Percentiles rank a stretch among this genome's conserved stretches.
Evolutionary conservation across 1,140 invertebrate genomes (phyloP).

Genomic region (fruit fly (Drosophila melanogaster)): Release_6_plus_ISO1_MT NC_004354.4:22580501-22581000

Average conservation of each 20-base stretch:
- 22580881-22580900: background rate
- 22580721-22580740: constrained; percentile 29
- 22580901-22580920: background rate
- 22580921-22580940: too few species aligned
- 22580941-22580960: too few species aligned
- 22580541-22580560: background rate
- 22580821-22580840: background rate
- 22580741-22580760: constrained; percentile 21
- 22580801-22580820: background rate
- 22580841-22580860: too few species aligned
- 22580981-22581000: too few species aligned
- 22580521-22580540: too few species aligned
- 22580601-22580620: constrained; percentile 67
- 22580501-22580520: background rate
- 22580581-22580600: constrained; percentile 77
- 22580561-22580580: constrained; percentile 61
- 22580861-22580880: too few species aligned
- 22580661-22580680: constrained; percentile 45
- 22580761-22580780: constrained; percentile 25
- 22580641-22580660: constrained; percentile 28
- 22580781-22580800: background rate
- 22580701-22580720: constrained; percentile 16
- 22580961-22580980: too few species aligned
- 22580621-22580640: constrained; percentile 12
- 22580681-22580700: constrained; percentile 45